Percentiles rank a stretch among this genome's conserved stretches.
phyloP scores from a whole-genome alignment of 2,797 vertebrate species.

The Silurus lanzhouensis region DNA sequence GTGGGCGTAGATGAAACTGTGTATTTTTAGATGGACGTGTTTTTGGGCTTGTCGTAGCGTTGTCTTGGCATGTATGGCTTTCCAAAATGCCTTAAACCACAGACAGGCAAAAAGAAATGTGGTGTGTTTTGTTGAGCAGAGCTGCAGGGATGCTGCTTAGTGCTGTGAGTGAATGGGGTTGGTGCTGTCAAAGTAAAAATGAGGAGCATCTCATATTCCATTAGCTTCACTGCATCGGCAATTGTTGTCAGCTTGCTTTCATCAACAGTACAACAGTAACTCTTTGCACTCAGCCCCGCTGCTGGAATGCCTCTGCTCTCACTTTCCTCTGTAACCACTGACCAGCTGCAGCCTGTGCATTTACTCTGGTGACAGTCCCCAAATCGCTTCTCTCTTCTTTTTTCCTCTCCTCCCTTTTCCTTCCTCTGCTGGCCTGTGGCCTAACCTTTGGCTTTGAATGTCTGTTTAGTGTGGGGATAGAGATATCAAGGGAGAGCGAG shows the following conservation, averaged over 20 bases:
- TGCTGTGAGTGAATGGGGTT: slow-evolving; percentile 41
- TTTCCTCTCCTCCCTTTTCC: slow-evolving; percentile 46
- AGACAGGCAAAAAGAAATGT: slow-evolving; percentile 65
- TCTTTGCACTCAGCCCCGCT: slow-evolving; percentile 9
- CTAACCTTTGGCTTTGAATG: slow-evolving; percentile 78
- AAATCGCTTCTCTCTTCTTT: slow-evolving; percentile 9
- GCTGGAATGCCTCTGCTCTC: slow-evolving; percentile 11
- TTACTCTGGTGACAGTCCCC: slow-evolving; percentile 11
- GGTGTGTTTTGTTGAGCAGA: slow-evolving; percentile 61
- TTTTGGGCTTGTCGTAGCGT: slow-evolving; percentile 41
- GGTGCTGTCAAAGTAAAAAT: slow-evolving; percentile 50
- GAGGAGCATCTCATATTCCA: slow-evolving; percentile 71
- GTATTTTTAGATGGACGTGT: slow-evolving; percentile 65
- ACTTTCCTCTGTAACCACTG: slow-evolving; percentile 19
- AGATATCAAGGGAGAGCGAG: slow-evolving; percentile 80
- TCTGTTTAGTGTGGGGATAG: slow-evolving; percentile 78
- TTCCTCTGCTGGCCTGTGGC: slow-evolving; percentile 55
- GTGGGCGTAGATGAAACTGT: slow-evolving; percentile 76
- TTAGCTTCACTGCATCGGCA: slow-evolving; percentile 70
- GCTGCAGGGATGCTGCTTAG: slow-evolving; percentile 59
- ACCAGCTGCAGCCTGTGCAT: slow-evolving; percentile 27
- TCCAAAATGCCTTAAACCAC: slow-evolving; percentile 74
- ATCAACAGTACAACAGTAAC: slow-evolving; percentile 1
- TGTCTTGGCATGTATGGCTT: slow-evolving; percentile 47
- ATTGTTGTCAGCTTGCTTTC: slow-evolving; percentile 61